These are phyloP conservation scores for Champsocephalus esox DNA, from an alignment of 2,797 vertebrate species.

Conservation along the genomic window DNA sequence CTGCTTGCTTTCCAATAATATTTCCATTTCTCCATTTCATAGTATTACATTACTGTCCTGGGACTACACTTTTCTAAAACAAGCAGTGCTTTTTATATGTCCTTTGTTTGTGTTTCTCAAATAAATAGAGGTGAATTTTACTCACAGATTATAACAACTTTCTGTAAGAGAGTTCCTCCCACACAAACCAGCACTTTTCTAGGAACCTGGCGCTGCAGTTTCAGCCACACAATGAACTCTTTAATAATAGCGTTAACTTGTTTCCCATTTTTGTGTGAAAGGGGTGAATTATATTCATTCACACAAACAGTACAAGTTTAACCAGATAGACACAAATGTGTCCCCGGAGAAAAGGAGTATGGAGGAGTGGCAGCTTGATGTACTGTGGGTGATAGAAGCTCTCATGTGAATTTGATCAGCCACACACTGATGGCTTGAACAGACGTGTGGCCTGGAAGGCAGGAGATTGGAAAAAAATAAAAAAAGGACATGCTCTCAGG, in stretches of 20 bases:
- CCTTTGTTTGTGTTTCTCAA: constrained; percentile 40
- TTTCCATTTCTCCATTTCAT: constrained; percentile 20
- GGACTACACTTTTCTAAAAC: constrained; percentile 20
- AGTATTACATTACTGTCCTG: constrained; percentile 1
- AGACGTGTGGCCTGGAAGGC: constrained; percentile 80
- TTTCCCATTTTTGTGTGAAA: constrained; percentile 3
- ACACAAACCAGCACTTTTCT: constrained; percentile 57
- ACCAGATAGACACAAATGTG: constrained; percentile 57
- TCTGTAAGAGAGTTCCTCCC: constrained; percentile 32
- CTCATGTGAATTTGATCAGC: constrained; percentile 84
- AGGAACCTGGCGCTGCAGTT: constrained; percentile 51
- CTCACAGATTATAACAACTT: constrained; percentile 33
- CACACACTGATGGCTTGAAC: constrained; percentile 81
- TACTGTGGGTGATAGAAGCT: constrained; percentile 76
- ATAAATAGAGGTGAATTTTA: constrained; percentile 44
- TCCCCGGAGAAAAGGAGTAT: constrained; percentile 61
- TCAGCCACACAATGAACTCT: constrained; percentile 55
- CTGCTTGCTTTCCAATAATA: constrained; percentile 14
- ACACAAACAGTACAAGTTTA: constrained; percentile 51
- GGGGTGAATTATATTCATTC: constrained; percentile 40
- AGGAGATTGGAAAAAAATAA: constrained; percentile 49
- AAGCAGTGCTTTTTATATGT: constrained; percentile 8
- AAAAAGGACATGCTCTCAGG: constrained; percentile 65
- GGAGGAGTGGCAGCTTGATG: constrained; percentile 72
- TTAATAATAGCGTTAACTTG: constrained; percentile 30